Evolutionary conservation across 2,888 invertebrate genomes (phyloP).

Genomic region (Mellilla xanthometata): DNA sequence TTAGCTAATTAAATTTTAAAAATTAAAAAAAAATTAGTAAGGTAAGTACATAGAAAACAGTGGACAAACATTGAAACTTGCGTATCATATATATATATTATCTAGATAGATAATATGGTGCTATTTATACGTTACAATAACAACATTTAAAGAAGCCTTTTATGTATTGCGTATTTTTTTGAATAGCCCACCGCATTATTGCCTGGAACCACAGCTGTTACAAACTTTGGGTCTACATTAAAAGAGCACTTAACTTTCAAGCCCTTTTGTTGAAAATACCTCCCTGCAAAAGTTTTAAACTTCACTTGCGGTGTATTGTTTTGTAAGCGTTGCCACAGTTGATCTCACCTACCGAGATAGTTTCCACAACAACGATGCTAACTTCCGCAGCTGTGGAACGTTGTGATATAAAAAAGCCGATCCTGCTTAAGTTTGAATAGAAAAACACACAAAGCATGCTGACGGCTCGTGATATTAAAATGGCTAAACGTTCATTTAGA

Average conservation of each 20-base stretch:
- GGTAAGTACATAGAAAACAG: no score
- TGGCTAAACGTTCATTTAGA: constrained; percentile 57
- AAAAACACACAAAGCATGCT: constrained; percentile 16
- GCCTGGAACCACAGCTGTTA: neutral
- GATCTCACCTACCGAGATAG: constrained; percentile 6
- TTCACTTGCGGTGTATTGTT: constrained; percentile 7
- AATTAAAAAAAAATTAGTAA: no score
- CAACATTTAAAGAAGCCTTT: no score
- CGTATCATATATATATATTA: no score
- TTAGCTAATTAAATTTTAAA: no score
- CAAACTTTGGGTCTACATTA: neutral
- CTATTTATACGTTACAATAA: no score
- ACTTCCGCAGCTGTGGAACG: neutral
- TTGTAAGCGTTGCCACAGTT: constrained; percentile 8
- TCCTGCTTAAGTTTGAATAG: constrained; percentile 18
- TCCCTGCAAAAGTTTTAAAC: constrained; percentile 2
- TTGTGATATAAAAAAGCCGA: constrained; percentile 3
- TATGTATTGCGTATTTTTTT: no score
- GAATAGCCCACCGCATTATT: neutral
- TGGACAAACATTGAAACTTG: no score
- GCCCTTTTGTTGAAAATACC: neutral
- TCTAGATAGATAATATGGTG: no score
- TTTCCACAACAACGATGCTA: constrained; percentile 1
- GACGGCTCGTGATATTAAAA: constrained; percentile 41
- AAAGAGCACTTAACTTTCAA: constrained; percentile 3